Base-by-base conservation (phyloP, 2,113 vertebrate genomes). In the Lethenteron reissneri region DNA sequence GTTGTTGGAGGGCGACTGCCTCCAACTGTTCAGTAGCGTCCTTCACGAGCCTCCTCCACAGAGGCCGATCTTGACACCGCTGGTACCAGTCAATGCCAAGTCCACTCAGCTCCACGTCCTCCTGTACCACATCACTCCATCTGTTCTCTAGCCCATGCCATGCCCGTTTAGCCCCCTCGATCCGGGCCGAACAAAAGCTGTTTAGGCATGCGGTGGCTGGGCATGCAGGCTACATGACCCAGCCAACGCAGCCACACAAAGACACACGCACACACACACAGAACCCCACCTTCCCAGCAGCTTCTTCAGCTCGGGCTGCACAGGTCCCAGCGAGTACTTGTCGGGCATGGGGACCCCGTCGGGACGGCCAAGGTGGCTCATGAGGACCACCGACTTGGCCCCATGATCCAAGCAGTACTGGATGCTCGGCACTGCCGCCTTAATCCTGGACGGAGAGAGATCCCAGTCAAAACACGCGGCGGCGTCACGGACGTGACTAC, bases 301-400 rank as follows among this genome's bases (percentile, higher is more conserved):
- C 12, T 78, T 80, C 78, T 90, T 88, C 58, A 99, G 88, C 79
- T 99, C 91, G 13, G 77, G 83, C 9, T 80, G 86, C 57, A 95
- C 88, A 0, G 90, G 85, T 73, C 84, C 76, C 82, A 97, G 79
- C 69, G 92, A 95, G 76, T 85, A 99, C 72, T 97, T 99, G 13
- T 92, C 84, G 4, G 94, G 94, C 89, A 97, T 84, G 12, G 82
- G 76, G 74, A 86, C 82, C 4, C 94, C 92, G 70, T 99, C 92
- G 9, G 64, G 64, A 4, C 92, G 84, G 1, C 94, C 94, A 77
- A 99, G 76, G 71, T 99, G 94, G 73, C 92, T 97, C 94, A 99
- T 99, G 75, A 99, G 80, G 69, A 99, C 90, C 19, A 97, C 88
- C 0, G 90, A 88, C 75, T 91, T 96, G 70, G 92, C 92, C 21